Base-by-base conservation (phyloP, 1,140 invertebrate species). In the Chelonus insularis region DNA sequence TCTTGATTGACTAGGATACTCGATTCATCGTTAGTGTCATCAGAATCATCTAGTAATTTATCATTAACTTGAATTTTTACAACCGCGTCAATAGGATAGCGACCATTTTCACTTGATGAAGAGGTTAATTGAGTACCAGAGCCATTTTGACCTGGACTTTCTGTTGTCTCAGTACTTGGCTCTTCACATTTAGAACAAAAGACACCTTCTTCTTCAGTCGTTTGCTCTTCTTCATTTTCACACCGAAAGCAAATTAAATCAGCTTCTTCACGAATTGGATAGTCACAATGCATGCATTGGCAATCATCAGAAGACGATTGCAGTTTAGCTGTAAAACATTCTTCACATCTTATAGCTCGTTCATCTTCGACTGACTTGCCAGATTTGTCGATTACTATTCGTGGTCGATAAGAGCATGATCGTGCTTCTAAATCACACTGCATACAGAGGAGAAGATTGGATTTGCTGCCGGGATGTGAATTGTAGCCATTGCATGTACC, bases 401-500 rank as follows among this genome's bases (percentile, higher is more conserved):
- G 74, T 36, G 77, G 75, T 56, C 71, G 73, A 64, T 78, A 75
- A 2, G 71, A 71, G 64, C 78, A 80, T 7, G 66, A 71, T 23
- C 72, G 70, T n/a, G 73, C 71, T 14, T 71, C 73, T 20, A 75
- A 63, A 51, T 82, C 77, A 56, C 78, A 81, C 54, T 81, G 76
- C 52, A 65, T 79, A 71, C 80, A 82, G 16, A 82, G 64, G 43
- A 81, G 57, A 8, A 81, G 64, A 58, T 82, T 81, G 6, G 79
- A 80, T 47, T 81, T 81, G 68, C 78, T 80, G 21, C 78, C 79
- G 0, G 75, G 75, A 14, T 76, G 72, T 1, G 76, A 79, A 14
- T 57, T 68, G 36, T 77, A 79, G 14, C 79, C 79, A 32, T 80
- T 80, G 57, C 76, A 79, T 11, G 76, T 74, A 5, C 76, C 72